phyloP scores from a whole-genome alignment of 2,113 vertebrate species.

The Gallinago undulata region DNA sequence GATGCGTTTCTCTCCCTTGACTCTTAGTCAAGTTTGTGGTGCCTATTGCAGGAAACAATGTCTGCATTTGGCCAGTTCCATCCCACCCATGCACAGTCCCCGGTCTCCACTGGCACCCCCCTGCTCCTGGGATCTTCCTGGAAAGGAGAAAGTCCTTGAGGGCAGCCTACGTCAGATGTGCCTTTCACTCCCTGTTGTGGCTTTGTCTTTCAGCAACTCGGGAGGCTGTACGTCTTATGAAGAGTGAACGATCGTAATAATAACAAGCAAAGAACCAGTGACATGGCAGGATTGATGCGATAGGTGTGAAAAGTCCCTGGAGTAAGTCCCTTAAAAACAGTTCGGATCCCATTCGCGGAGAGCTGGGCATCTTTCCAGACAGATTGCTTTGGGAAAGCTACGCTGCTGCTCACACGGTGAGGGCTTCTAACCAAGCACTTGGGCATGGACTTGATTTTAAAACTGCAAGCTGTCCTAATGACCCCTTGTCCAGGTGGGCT shows the following conservation, averaged over 20 bases:
- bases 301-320: background rate
- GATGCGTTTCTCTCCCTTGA: background rate
- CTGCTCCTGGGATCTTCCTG: background rate
- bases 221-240: background rate
- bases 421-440: background rate
- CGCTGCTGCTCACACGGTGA: background rate
- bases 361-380: background rate
- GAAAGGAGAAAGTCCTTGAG: background rate
- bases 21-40: background rate
- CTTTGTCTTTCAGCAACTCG: background rate
- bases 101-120: accelerated
- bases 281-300: background rate
- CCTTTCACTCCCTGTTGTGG: background rate
- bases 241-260: background rate
- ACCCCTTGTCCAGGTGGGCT: background rate
- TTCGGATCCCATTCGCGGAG: background rate
- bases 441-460: background rate
- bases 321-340: background rate
- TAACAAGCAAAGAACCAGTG: background rate
- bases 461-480: accelerated
- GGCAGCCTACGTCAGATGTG: accelerated
- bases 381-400: background rate
- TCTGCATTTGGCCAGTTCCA: background rate
- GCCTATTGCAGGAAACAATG: background rate
- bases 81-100: too few species aligned